Evolutionary conservation across 2,113 vertebrate genomes (phyloP).

Genomic region (Notiomystis cincta): DNA sequence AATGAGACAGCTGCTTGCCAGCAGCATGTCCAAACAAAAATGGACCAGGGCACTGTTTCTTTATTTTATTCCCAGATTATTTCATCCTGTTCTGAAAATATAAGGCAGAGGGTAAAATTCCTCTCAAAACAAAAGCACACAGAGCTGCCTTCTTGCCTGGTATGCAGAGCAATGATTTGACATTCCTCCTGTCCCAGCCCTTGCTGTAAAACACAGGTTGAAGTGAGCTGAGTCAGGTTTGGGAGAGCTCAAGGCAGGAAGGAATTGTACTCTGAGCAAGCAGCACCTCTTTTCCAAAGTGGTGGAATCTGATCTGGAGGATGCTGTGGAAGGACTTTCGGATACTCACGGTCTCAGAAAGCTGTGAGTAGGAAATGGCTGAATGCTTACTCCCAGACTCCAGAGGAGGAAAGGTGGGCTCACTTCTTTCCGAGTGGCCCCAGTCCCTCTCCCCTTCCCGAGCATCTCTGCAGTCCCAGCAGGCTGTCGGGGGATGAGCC

Average conservation of each 20-base stretch:
- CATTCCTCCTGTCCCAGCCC: background rate
- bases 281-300: background rate
- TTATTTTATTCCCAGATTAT: background rate
- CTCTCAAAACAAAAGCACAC: background rate
- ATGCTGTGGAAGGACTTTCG: accelerated
- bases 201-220: background rate
- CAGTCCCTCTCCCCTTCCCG: background rate
- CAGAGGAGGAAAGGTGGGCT: background rate
- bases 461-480: background rate
- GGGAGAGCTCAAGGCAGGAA: background rate
- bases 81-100: background rate
- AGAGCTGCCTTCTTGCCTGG: background rate
- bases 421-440: background rate
- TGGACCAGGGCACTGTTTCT: background rate
- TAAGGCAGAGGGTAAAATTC: background rate
- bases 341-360: background rate
- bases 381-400: background rate
- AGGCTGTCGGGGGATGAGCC: background rate
- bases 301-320: background rate
- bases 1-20: background rate
- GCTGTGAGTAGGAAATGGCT: background rate
- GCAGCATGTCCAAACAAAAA: background rate
- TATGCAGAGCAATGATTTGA: background rate
- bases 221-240: background rate
- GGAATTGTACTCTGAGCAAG: background rate